phyloP scores from a whole-genome alignment of 2,113 vertebrate genomes.

The Mormyrus iriodes region DNA sequence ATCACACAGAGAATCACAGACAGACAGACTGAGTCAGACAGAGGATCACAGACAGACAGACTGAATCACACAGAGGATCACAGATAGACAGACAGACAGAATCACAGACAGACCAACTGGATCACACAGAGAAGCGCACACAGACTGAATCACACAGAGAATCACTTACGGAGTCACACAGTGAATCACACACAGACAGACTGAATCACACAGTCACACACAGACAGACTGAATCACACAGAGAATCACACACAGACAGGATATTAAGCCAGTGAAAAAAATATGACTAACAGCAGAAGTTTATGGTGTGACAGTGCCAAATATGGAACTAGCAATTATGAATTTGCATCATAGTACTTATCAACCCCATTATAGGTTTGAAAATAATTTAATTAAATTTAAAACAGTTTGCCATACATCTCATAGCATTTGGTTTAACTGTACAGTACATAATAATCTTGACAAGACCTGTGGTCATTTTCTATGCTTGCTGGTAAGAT shows the following conservation, averaged over 20 bases:
- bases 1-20: background rate
- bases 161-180: background rate
- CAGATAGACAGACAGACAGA: background rate
- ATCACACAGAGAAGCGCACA: too few relatives aligned
- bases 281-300: background rate
- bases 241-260: too few relatives aligned
- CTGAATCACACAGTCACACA: too few relatives aligned
- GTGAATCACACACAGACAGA: too few relatives aligned
- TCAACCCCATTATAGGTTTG: background rate
- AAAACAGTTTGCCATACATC: background rate
- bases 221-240: background rate
- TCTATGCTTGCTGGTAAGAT: background rate
- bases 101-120: background rate
- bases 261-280: background rate
- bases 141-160: background rate
- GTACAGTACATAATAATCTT: background rate
- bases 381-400: background rate
- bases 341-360: background rate
- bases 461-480: background rate
- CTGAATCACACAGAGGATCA: too few relatives aligned
- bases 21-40: background rate
- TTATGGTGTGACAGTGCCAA: background rate
- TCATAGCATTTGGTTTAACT: background rate
- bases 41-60: background rate
- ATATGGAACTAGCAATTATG: background rate